Base-by-base conservation (phyloP, 1,140 invertebrate species). In the Pseudomyrmex flavicornis region DNA sequence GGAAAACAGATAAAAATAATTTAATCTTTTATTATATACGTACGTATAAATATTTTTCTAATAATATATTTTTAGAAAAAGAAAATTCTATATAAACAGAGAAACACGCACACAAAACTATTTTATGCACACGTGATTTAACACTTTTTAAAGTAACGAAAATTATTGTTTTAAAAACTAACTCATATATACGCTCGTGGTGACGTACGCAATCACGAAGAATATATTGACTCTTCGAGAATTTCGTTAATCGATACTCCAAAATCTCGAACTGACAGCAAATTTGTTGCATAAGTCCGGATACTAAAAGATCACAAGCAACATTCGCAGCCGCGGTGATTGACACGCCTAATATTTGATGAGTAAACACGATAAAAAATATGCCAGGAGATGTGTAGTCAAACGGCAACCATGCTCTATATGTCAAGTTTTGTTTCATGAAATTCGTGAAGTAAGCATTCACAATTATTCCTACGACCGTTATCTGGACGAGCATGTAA, bases 191-290 rank as follows among this genome's bases (percentile, higher is more conserved):
- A 66, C 17, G 70, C 13, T 63, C 2, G 58, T 82, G 50, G 12
- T 83, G 61, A 66, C 20, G 61, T n/a, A 75, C 26, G 12, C 46
- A 59, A 2, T 58, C 20, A 22, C 7, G 15, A 10, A 65, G 35
- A 20, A 22, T 10, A 26, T 50, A 22, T 22, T 44, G 26, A 44
- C 48, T 26, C 1, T 75, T 12, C n/a, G 8, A 54, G 1, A 75
- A 17, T 46, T 75, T 74, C 10, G 17, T 82, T n/a, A 88, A 70
- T 10, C 87, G 70, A 1, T 82, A 44, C 58, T 86, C 58, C 8
- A 88, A 26, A 26, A 88, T 86, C 59, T 80, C 62, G 2, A 88
- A 46, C 54, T 88, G 88, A 10, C 77, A 82, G 5, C 84, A 85
- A 0, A 86, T 62, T 44, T 86, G 77, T 13, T 84, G 74, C n/a